Conservation (phyloP, 2,888 invertebrate genomes). For the Synergus umbraculus region DNA sequence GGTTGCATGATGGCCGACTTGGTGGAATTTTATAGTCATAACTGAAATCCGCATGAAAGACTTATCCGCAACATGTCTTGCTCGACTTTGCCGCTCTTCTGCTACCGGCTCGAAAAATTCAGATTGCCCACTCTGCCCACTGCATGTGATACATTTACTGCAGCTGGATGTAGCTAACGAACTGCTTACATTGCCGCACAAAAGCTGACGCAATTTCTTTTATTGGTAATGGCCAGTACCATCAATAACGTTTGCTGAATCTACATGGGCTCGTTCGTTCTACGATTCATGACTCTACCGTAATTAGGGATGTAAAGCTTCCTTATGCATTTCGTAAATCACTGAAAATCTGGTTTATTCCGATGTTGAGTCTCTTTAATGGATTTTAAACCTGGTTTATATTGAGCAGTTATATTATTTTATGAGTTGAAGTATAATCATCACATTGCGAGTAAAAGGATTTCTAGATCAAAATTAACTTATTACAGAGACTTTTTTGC, state of each 20-base stretch:
- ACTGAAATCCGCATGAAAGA: slow-evolving; percentile 49
- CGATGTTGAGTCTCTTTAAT: neutral
- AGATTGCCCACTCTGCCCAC: slow-evolving; percentile 44
- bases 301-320: slow-evolving; percentile 19
- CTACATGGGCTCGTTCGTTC: neutral
- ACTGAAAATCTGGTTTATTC: neutral
- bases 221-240: slow-evolving; percentile 4
- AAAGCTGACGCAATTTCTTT: slow-evolving; percentile 41
- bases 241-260: slow-evolving; percentile 20
- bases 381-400: neutral
- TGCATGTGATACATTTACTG: slow-evolving; percentile 25
- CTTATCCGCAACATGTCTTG: slow-evolving; percentile 44
- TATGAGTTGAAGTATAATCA: too few species aligned
- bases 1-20: slow-evolving; percentile 68
- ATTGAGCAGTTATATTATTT: too few species aligned
- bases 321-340: neutral
- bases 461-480: too few species aligned
- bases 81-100: slow-evolving; percentile 36
- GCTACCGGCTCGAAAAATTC: slow-evolving; percentile 45
- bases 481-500: too few species aligned
- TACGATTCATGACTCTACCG: neutral
- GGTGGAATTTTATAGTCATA: slow-evolving; percentile 65
- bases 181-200: slow-evolving; percentile 32
- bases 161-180: slow-evolving; percentile 22
- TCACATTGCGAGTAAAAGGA: too few species aligned